Evolutionary conservation across 2,797 vertebrate genomes (phyloP), one percentile per base, ranked within the genome.

Genomic region (Tolypeutes matacus): DNA sequence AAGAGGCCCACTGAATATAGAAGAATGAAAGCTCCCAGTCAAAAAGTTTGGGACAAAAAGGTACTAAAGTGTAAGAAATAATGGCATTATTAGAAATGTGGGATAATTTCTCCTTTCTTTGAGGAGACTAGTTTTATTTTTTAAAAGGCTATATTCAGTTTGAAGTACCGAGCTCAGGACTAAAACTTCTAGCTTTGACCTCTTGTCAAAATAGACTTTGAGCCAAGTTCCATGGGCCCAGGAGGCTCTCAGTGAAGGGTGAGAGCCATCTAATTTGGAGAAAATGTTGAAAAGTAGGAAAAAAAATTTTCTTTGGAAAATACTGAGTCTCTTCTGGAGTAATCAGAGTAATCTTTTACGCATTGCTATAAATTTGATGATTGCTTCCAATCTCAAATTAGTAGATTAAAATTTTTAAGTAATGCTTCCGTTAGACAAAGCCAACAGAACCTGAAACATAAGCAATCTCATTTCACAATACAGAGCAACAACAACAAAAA

Each of bases 1-100:
- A 84, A 92, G 90, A 93, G 65, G 81, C 12, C 17, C 56, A 84
- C 29, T 11, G 92, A 64, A 67, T 89, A 91, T 5, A 39, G 75
- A 86, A 96, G 95, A 95, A 86, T 89, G 17, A 89, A 94, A 39
- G 70, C 73, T 75, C 94, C 39, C 42, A 34, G 81, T 76, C 27
- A 92, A 90, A 42, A 96, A 89, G 18, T 89, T 56, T 87, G 12
- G 65, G 58, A 29, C 17, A 86, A 85, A 91, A 82, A 80, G 39
- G 14, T 42, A 91, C 72, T 75, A 80, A 80, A 76, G 42, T 72
- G 4, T 27, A 62, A 83, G 36, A 70, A 95, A 95, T 76, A 80
- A 82, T 62, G 82, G n/a, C 53, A 72, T 65, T 85, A 75, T 80
- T 93, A 53, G 69, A 94, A 96, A 64, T 81, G 89, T 2, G 7